Evolutionary conservation across 1,140 invertebrate genomes (phyloP).

Genomic region (Phymorhynchus buccinoides): DNA sequence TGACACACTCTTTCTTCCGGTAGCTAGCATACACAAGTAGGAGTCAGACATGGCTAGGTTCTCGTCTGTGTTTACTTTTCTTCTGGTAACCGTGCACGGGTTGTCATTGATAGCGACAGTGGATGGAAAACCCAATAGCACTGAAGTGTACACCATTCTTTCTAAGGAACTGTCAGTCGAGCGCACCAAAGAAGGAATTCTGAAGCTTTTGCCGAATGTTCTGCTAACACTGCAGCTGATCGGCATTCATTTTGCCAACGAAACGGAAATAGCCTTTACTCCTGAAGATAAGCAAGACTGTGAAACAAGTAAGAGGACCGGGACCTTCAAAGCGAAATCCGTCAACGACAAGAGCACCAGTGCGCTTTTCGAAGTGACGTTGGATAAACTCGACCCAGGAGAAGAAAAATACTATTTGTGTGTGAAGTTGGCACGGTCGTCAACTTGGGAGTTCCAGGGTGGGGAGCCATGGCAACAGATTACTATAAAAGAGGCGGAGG

Average conservation of each 20-base stretch:
- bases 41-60: conserved; percentile 33
- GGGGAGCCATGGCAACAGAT: conserved; percentile 75
- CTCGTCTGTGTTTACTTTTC: conserved; percentile 7
- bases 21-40: background rate
- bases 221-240: conserved; percentile 55
- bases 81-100: background rate
- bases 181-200: conserved; percentile 45
- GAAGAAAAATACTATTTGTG: conserved; percentile 56
- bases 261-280: conserved; percentile 58
- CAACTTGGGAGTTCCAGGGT: conserved; percentile 83
- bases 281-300: conserved; percentile 25
- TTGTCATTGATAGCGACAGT: background rate
- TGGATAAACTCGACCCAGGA: conserved; percentile 37
- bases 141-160: conserved; percentile 51
- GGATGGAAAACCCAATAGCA: background rate
- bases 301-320: background rate
- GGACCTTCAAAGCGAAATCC: background rate
- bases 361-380: conserved; percentile 37
- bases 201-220: conserved; percentile 43
- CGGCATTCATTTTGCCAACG: conserved; percentile 54
- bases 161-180: conserved; percentile 32
- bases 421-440: conserved; percentile 38
- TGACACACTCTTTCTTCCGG: background rate
- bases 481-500: conserved; percentile 40
- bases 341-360: background rate